Evolutionary conservation across 1,140 invertebrate species (phyloP).

Genomic region (Brachionus koreanus): DNA sequence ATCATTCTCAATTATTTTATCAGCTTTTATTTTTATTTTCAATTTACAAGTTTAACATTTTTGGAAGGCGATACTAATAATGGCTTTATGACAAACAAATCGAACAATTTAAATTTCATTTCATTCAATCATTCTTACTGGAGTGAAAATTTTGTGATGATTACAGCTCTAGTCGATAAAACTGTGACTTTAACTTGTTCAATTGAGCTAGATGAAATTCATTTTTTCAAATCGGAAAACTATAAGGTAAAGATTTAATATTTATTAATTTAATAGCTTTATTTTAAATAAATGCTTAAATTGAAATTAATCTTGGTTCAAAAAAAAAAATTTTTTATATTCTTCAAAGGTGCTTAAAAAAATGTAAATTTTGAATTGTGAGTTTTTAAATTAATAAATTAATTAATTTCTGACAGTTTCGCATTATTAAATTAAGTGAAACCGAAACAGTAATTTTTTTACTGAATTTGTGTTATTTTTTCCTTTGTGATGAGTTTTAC

Average conservation of each 20-base stretch:
- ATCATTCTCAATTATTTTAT: neutral
- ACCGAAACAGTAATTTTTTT: too few species aligned
- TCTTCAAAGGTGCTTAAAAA: too few species aligned
- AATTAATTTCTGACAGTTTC: too few species aligned
- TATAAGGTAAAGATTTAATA: constrained; percentile 4
- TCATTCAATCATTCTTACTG: neutral
- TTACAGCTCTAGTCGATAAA: neutral
- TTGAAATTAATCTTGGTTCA: too few species aligned
- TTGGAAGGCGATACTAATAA: neutral
- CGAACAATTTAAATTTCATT: neutral
- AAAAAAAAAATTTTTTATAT: too few species aligned
- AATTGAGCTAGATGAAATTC: constrained; percentile 20
- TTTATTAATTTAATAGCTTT: neutral
- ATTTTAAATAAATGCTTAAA: neutral
- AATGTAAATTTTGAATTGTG: too few species aligned
- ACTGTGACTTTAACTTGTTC: constrained; percentile 10
- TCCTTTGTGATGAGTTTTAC: too few species aligned
- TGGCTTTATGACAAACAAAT: neutral
- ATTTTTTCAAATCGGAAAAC: constrained; percentile 27
- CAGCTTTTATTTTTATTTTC: neutral
- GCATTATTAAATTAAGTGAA: too few species aligned
- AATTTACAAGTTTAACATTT: neutral
- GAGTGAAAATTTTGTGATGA: neutral
- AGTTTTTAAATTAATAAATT: too few species aligned
- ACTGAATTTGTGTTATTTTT: too few species aligned